Evolutionary conservation across 2,888 invertebrate genomes (phyloP), one percentile per base, ranked within the genome.

Genomic region (Ceraclea dissimilis): DNA sequence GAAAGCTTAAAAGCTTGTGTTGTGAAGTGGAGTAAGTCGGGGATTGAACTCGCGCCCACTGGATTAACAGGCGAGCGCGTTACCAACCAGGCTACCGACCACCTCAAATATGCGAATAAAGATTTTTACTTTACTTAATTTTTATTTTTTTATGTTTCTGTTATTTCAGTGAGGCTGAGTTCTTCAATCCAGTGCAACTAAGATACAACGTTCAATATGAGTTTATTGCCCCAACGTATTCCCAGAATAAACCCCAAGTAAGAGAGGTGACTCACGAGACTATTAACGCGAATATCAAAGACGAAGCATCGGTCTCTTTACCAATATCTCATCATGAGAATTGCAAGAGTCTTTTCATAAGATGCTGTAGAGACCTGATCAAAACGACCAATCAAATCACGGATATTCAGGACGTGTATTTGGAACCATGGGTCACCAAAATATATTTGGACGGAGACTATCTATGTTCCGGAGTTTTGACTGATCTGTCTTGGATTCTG

Each of bases 371-470:
- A 13, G 39, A 39, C 13, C 26, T 26, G 26, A 39, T 39, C 4
- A 8, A 5, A 46, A 46, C 46, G 46, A 43, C 17, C 43, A 8
- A 2, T 8, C 2, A 26, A 5, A 13, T 5, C 43, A 8, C 5
- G 13, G 43, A 4, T 13, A 33, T 33, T 10, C 5, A 13, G 13
- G 43, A 43, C 13, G 2, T 43, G 16, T 43, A 2, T 8, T 63
- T 71, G 57, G 83, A 84, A 79, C 87, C 89, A 0, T 91, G 90
- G 90, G 72, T 83, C 65, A 88, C 83, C 0, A 84, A 85, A 64
- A 73, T 92, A 52, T 87, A 81, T 68, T 73, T 80, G 1, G 82
- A 90, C 66, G 90, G 91, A 2, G 68, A 73, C 57, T 84, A 85
- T 61, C 79, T 72, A 64, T 90, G 90, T 66, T 77, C 83, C 47